Evolutionary conservation across 2,797 vertebrate species (phyloP).

Genomic region (Peromyscus melanophrys): DNA sequence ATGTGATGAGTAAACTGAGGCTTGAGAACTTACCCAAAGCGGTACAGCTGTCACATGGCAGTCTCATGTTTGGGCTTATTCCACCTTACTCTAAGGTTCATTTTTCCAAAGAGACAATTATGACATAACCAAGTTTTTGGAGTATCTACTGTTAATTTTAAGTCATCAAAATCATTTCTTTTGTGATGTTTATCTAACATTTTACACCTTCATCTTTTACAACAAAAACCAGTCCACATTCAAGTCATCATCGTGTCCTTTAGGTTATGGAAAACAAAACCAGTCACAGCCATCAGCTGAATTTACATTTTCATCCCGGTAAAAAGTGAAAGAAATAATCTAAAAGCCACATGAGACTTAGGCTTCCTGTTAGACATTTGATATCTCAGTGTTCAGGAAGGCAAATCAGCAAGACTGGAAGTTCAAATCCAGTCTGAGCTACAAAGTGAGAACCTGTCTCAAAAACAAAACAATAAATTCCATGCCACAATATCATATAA

Average conservation of each 20-base stretch:
- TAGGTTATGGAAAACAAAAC: not conserved
- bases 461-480: not conserved
- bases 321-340: conserved; percentile 15
- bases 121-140: not conserved
- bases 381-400: not conserved
- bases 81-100: not conserved
- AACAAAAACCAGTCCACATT: not conserved
- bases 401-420: not conserved
- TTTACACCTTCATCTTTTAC: not conserved
- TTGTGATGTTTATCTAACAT: not conserved
- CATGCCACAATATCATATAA: not conserved
- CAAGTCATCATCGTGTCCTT: not conserved
- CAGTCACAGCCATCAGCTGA: not conserved
- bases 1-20: not conserved
- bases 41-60: not conserved
- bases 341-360: not conserved
- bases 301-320: not conserved
- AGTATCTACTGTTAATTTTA: not conserved
- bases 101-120: not conserved
- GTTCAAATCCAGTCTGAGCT: not conserved
- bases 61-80: not conserved
- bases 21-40: not conserved
- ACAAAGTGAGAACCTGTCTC: not conserved
- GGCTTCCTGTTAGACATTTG: not conserved
- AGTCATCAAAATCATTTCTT: conserved; percentile 1